Base-by-base conservation (phyloP, 2,113 vertebrate species). In the Pollachius pollachius region DNA sequence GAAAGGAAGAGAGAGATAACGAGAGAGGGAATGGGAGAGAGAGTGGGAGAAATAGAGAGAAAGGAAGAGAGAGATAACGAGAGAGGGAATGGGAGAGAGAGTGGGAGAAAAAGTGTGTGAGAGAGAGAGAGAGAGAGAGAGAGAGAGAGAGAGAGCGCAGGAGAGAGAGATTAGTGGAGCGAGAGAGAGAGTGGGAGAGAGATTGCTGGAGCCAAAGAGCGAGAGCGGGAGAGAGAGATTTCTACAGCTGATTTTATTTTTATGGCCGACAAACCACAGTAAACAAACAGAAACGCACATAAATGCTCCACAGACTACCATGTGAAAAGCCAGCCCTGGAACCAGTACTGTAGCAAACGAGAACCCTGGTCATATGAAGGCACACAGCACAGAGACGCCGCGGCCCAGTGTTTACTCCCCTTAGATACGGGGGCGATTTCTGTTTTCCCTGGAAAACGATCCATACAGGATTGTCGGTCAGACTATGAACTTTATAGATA, bases 251-350 rank as follows among this genome's bases (percentile, higher is more conserved):
- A 82, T 86, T 86, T 91, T 86, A 89, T 87, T 90, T 92, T 92
- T 90, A 92, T 87, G 87, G 81, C 72, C 74, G 62, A 81, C 81
- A 91, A 90, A 93, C 91, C 90, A 80, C 90, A 91, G 89, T 90
- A 91, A 90, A 91, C 90, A 92, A 91, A 92, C 89, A 92, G 79
- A 88, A 85, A 89, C 80, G 77, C 83, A 87, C 68, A 89, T 86
- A 85, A 91, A 88, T 83, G 77, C 74, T 90, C 90, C 77, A 76
- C 79, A 72, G 76, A 81, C 81, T 73, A 76, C 78, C 80, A 77
- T 75, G 56, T 65, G 69, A 89, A 89, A 87, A 74, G 74, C 37
- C 85, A 82, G 68, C 52, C 62, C 78, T 64, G 57, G 69, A 78
- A 81, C 70, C 70, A 23, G 67, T 27, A 69, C 62, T 75, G 57